Evolutionary conservation across 2,888 invertebrate genomes (phyloP), one percentile per base, ranked within the genome.

Genomic region (Watsonalla binaria): DNA sequence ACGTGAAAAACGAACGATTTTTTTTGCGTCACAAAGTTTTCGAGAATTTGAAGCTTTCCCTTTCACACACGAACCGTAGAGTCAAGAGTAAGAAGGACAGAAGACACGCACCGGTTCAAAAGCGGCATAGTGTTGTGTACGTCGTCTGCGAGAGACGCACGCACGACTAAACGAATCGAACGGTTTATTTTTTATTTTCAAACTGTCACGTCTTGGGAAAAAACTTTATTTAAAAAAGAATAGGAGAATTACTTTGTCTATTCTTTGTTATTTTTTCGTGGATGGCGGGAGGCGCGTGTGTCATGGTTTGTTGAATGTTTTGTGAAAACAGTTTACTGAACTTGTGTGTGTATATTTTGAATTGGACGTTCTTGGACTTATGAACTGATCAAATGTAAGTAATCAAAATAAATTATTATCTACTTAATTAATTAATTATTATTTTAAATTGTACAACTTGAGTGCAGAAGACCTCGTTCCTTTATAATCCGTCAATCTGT

Each of bases 101-200:
- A 51, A 51, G 47, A 66, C 42, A 42, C 42, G 42, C 42, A 11
- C 65, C 65, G 61, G 62, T 63, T 66, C 57, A 54, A 62, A 59
- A 59, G 60, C 60, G 69, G 49, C 49, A 70, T 74, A 69, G 68
- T 63, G 63, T 62, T 65, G 70, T 69, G 69, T 68, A 74, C 63
- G 72, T 73, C 72, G 67, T 54, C 67, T 70, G 76, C 69, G 71
- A 42, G 42, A 11, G 8, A 11, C 11, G 42, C 24, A 73, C 80
- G 83, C 83, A 84, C 84, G 84, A 82, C 63, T 68, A 78, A 70
- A 64, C 61, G 60, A 63, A 54, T 69, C 59, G 48, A 67, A 63
- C 67, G 58, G 61, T 61, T 56, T 47, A 54, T 57, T 61, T 57
- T 54, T 56, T 46, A 57, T 66, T 67, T 63, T 61, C 53, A 53